Base-by-base conservation (phyloP, 1,140 invertebrate genomes). In the Aphelinus atriplicis region DNA sequence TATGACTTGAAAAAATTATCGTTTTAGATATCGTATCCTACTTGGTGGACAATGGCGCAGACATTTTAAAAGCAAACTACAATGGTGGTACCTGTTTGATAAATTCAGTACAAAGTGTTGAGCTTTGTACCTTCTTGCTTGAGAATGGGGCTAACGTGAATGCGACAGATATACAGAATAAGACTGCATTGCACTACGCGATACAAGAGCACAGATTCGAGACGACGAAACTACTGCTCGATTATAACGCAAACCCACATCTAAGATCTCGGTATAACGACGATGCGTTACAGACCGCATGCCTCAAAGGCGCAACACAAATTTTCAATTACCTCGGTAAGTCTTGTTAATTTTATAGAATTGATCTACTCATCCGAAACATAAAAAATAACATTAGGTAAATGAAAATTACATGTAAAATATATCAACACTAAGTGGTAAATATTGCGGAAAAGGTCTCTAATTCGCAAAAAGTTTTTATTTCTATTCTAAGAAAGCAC, bases 81-180 rank as follows among this genome's bases (percentile, higher is more conserved):
- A 97, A 96, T 88, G 96, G 96, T 71, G 96, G 96, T 71, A 97
- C 96, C 1, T 97, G 96, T 87, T 88, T 97, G 47, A 98, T 98
- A 74, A 98, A 97, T 87, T 95, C 95, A 2, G 95, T 97, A 57
- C 96, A 97, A 87, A 95, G 94, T 81, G 91, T 92, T 10, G 90
- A 91, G 70, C 88, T 97, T 10, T 97, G 96, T 84, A 90, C 92
- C 57, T 96, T 93, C 87, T 89, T 98, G 56, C 89, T 97, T 45
- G 85, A 91, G 76, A 90, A 92, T 82, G 93, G 94, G 51, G 95
- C 94, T 43, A 90, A 92, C 79, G 94, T 96, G 3, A 96, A 97
- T 89, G 94, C 95, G 1, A 90, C 91, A 46, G 96, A 98, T 87
- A 95, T 95, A 79, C 95, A 97, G 84, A 93, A 93, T 79, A 97